phyloP scores from a whole-genome alignment of 2,888 invertebrate genomes.

The Margaritifera margaritifera region DNA sequence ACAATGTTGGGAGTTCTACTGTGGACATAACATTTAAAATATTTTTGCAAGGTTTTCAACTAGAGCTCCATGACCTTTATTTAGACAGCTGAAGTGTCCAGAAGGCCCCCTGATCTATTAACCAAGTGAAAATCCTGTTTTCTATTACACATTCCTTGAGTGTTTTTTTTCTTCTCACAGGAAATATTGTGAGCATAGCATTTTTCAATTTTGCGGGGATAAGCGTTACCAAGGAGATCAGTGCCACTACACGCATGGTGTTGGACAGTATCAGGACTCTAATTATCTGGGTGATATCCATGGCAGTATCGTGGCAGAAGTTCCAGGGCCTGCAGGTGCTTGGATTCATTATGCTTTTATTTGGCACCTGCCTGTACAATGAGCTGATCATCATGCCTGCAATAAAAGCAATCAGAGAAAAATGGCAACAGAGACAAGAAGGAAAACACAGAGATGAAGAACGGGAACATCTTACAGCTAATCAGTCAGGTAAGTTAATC shows the following conservation, averaged over 20 bases:
- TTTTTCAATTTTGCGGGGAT: constrained; percentile 91
- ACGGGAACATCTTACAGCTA: no score
- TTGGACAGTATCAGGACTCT: constrained; percentile 90
- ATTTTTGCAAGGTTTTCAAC: no score
- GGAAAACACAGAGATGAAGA: no score
- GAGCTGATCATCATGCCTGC: constrained; percentile 65
- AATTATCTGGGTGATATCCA: constrained; percentile 89
- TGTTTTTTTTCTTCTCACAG: constrained; percentile 71
- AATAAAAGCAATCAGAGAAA: no score
- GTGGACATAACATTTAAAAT: no score
- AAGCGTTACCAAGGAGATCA: constrained; percentile 93
- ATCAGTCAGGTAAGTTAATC: no score
- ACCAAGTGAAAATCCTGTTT: background rate
- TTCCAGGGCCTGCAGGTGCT: constrained; percentile 78
- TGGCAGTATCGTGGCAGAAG: constrained; percentile 84
- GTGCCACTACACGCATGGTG: constrained; percentile 92
- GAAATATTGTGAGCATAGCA: constrained; percentile 88
- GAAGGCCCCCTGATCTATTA: no score
- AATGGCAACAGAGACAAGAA: no score
- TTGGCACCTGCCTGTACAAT: constrained; percentile 80
- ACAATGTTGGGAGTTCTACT: no score
- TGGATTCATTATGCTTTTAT: constrained; percentile 50
- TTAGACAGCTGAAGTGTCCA: no score
- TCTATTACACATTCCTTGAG: background rate
- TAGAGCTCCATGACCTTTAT: no score